Evolutionary conservation across 1,140 invertebrate genomes (phyloP).

Genomic region (Acyrthosiphon pisum): DNA sequence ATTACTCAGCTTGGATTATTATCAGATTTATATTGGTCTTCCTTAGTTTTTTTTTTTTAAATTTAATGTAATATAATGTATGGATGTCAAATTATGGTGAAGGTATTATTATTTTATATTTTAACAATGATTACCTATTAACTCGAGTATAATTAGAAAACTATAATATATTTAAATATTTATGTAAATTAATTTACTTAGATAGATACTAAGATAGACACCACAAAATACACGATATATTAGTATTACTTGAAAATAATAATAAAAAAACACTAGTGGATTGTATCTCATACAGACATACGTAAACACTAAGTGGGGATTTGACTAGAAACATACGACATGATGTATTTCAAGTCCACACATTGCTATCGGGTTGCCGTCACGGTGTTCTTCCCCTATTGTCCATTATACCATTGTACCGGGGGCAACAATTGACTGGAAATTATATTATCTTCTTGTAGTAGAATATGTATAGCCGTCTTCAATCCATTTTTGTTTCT

Average conservation of each 20-base stretch:
- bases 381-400: slow-evolving; percentile 57
- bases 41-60: neutral
- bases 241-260: neutral
- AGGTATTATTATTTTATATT: neutral
- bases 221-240: neutral
- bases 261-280: neutral
- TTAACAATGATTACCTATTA: neutral
- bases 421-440: slow-evolving; percentile 30
- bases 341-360: slow-evolving; percentile 26
- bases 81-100: no score
- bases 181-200: no score
- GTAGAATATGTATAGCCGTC: neutral
- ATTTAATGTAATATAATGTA: no score
- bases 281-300: neutral
- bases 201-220: neutral
- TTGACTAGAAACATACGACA: neutral
- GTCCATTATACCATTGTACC: slow-evolving; percentile 48
- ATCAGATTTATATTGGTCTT: neutral
- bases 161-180: no score
- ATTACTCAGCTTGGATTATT: neutral
- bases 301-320: neutral
- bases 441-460: neutral
- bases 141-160: no score
- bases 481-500: slow-evolving; percentile 24
- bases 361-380: slow-evolving; percentile 23